These are phyloP conservation scores for Drymonia ruficornis DNA, from an alignment of 2,888 invertebrate species.

Conservation along the genomic window DNA sequence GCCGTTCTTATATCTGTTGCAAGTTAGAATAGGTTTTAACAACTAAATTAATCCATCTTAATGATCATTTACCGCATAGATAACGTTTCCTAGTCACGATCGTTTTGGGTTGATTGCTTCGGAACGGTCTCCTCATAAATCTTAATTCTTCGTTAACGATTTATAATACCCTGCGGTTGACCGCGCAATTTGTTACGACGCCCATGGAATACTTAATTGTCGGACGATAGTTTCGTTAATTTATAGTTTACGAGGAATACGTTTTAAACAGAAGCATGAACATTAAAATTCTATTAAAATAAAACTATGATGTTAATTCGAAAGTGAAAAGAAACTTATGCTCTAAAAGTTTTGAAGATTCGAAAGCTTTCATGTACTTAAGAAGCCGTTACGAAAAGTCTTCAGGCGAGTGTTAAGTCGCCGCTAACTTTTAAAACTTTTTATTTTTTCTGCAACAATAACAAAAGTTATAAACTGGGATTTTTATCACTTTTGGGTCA, in stretches of 20 bases:
- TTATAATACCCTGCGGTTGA: conserved; percentile 13
- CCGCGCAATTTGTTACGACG: conserved; percentile 13
- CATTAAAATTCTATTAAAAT: not conserved
- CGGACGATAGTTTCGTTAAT: not conserved
- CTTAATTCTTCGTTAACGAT: conserved; percentile 33
- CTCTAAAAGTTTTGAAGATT: not conserved
- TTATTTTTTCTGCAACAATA: conserved; percentile 11
- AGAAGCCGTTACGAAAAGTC: not conserved
- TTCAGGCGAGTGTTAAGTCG: conserved; percentile 10
- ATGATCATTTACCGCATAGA: conserved; percentile 4
- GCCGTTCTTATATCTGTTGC: too few species aligned
- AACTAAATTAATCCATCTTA: too few species aligned
- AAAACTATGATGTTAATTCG: not conserved
- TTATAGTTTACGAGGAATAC: conserved; percentile 2
- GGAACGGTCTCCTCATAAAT: conserved; percentile 34
- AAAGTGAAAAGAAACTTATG: too few species aligned
- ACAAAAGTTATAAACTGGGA: conserved; percentile 30
- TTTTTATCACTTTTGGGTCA: conserved; percentile 36
- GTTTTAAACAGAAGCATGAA: not conserved
- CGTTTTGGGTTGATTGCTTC: conserved; percentile 32
- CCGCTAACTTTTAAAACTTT: conserved; percentile 17
- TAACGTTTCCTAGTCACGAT: conserved; percentile 37
- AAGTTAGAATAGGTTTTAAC: too few species aligned
- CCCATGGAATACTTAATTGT: conserved; percentile 10
- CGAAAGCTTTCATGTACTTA: not conserved